Evolutionary conservation across 2,113 vertebrate species (phyloP).

Genomic region (Pangasianodon gigas): DNA sequence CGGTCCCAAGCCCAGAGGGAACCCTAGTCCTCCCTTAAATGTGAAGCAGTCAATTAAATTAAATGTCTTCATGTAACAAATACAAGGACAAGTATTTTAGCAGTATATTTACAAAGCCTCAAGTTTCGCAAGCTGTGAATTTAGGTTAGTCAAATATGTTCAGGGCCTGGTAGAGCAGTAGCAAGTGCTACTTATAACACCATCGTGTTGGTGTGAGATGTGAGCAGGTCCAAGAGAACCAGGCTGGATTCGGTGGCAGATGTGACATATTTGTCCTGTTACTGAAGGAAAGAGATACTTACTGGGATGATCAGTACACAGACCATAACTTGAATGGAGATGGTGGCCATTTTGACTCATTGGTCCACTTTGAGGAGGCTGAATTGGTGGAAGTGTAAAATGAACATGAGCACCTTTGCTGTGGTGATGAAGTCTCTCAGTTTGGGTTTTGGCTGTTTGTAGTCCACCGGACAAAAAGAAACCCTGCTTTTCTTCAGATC

Average conservation of each 20-base stretch:
- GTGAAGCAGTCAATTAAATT: too few relatives aligned
- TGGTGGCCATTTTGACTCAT: constrained; percentile 60
- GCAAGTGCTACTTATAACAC: constrained; percentile 59
- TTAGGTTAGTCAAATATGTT: too few relatives aligned
- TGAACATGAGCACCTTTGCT: constrained; percentile 46
- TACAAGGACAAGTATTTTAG: too few relatives aligned
- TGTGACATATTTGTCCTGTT: constrained; percentile 31
- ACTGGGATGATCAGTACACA: constrained; percentile 61
- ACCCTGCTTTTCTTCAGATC: constrained; percentile 82
- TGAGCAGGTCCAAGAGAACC: constrained; percentile 47
- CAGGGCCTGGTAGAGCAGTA: constrained; percentile 63
- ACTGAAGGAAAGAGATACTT: constrained; percentile 52
- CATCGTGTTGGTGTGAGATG: constrained; percentile 58
- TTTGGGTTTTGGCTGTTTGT: constrained; percentile 46
- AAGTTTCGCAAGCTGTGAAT: too few relatives aligned
- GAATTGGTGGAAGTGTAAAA: constrained; percentile 65
- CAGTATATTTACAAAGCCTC: too few relatives aligned
- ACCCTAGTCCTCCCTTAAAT: too few relatives aligned
- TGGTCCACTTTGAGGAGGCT: constrained; percentile 64
- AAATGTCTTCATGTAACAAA: too few relatives aligned
- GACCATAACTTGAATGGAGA: constrained; percentile 63
- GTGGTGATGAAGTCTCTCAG: neutral
- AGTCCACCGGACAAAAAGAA: constrained; percentile 59
- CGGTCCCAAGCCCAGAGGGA: too few relatives aligned
- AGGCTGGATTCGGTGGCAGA: constrained; percentile 42